Conservation (phyloP, 2,797 vertebrate species). For the Dipus sagitta region DNA sequence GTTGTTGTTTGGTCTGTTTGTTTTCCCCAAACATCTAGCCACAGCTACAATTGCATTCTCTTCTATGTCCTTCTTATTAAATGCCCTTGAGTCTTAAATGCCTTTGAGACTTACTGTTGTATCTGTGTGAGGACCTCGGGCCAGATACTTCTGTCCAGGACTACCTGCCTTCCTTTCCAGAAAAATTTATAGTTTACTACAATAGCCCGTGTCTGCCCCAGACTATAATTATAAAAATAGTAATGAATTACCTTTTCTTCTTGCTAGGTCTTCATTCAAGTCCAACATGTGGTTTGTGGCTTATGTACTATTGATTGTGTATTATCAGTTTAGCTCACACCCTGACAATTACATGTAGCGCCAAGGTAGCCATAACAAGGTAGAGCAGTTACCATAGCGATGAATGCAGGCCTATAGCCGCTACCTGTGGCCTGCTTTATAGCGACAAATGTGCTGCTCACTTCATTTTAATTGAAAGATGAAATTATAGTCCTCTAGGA, state of each 20-base stretch:
- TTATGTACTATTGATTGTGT: conserved; percentile 91
- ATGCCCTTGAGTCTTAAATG: neutral
- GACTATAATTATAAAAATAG: conserved; percentile 52
- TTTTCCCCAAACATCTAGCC: neutral
- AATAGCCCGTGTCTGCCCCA: conserved; percentile 21
- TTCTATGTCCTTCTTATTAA: neutral
- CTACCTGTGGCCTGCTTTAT: conserved; percentile 89
- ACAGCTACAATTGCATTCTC: neutral
- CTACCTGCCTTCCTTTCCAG: conserved; percentile 37
- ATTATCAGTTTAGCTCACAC: conserved; percentile 93
- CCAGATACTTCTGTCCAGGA: neutral
- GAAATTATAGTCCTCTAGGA: conserved; percentile 89
- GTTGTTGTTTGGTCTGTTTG: neutral
- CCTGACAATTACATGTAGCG: conserved; percentile 90
- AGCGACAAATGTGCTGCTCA: conserved; percentile 91
- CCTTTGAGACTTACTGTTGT: neutral
- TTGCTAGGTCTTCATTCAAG: conserved; percentile 74
- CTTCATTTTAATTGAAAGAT: conserved; percentile 94
- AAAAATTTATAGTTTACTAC: conserved; percentile 24
- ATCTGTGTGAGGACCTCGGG: neutral
- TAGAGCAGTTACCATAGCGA: conserved; percentile 92
- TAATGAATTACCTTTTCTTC: conserved; percentile 68
- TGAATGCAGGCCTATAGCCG: conserved; percentile 89
- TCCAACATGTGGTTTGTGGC: conserved; percentile 87
- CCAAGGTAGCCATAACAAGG: conserved; percentile 92